phyloP scores from a whole-genome alignment of 2,113 vertebrate species.

The Pholis gunnellus region DNA sequence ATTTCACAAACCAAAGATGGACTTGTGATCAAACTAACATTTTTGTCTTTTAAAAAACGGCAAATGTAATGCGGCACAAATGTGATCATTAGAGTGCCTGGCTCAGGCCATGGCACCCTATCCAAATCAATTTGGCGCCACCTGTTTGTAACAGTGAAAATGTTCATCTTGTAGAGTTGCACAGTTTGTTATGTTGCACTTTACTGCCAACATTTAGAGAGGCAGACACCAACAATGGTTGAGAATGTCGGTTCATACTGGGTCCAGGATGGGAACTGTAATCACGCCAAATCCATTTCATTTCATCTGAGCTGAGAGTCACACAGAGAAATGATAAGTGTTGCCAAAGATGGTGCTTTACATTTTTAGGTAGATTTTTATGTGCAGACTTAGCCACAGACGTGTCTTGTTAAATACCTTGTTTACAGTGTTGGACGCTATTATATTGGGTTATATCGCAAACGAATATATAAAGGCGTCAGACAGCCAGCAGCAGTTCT shows the following conservation, averaged over 20 bases:
- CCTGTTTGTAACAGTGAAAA: slow-evolving; percentile 13
- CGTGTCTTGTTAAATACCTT: not conserved
- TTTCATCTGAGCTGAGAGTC: slow-evolving; percentile 8
- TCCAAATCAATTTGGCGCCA: slow-evolving; percentile 13
- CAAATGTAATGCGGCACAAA: slow-evolving; percentile 10
- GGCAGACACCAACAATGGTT: slow-evolving; percentile 5
- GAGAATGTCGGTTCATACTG: slow-evolving; percentile 3
- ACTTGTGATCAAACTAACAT: not conserved
- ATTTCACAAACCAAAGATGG: not conserved
- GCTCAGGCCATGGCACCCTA: not conserved
- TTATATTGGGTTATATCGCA: slow-evolving; percentile 8
- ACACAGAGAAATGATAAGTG: not conserved
- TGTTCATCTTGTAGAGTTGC: not conserved
- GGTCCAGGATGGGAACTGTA: not conserved
- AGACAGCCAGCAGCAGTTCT: slow-evolving; percentile 19
- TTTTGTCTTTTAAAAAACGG: not conserved
- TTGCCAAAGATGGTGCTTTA: slow-evolving; percentile 18
- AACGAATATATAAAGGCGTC: not conserved
- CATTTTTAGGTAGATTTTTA: not conserved
- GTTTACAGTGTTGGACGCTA: slow-evolving; percentile 1
- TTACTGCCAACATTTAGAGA: not conserved
- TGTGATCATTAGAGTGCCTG: not conserved
- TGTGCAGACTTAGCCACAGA: slow-evolving; percentile 16
- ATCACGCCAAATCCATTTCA: slow-evolving; percentile 25
- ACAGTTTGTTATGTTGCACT: slow-evolving; percentile 18